phyloP scores from a whole-genome alignment of 1,140 invertebrate species.

The Teleopsis dalmanni region DNA sequence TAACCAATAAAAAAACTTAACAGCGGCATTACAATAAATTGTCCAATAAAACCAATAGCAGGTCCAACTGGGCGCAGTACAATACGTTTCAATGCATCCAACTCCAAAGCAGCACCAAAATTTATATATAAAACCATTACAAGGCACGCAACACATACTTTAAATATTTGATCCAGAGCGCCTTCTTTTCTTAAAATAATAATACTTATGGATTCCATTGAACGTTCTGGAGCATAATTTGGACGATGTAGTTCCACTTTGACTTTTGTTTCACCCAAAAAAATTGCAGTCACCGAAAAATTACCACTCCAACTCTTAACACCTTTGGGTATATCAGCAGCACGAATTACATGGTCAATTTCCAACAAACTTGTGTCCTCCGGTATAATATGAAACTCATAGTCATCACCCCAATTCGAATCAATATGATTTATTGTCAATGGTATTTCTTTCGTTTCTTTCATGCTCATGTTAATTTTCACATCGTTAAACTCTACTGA shows the following conservation, averaged over 20 bases:
- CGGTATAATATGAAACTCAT: slow-evolving; percentile 3
- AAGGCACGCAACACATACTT: slow-evolving; percentile 62
- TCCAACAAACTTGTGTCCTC: background rate
- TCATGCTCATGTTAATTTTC: slow-evolving; percentile 13
- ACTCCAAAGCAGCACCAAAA: slow-evolving; percentile 83
- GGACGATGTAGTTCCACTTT: slow-evolving; percentile 12
- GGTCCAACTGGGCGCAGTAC: slow-evolving; percentile 68
- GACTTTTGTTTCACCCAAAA: slow-evolving; percentile 16
- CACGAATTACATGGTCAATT: background rate
- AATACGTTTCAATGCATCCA: slow-evolving; percentile 59
- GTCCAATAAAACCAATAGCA: slow-evolving; percentile 70
- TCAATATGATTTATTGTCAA: slow-evolving; percentile 8
- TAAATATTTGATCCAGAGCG: slow-evolving; percentile 65
- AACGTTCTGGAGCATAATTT: background rate
- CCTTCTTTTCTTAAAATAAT: slow-evolving; percentile 54
- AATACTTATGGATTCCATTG: slow-evolving; percentile 46
- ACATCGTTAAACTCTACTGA: slow-evolving; percentile 3
- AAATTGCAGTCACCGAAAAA: slow-evolving; percentile 9
- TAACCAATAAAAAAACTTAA: slow-evolving; percentile 70
- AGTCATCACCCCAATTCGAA: background rate
- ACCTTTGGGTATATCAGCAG: background rate
- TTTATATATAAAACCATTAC: slow-evolving; percentile 81
- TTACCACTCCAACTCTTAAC: slow-evolving; percentile 3
- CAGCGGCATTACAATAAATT: slow-evolving; percentile 85
- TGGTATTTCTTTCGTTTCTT: background rate